These are phyloP conservation scores for Aphis craccivora DNA, from an alignment of 1,140 invertebrate genomes.

Conservation along the genomic window DNA sequence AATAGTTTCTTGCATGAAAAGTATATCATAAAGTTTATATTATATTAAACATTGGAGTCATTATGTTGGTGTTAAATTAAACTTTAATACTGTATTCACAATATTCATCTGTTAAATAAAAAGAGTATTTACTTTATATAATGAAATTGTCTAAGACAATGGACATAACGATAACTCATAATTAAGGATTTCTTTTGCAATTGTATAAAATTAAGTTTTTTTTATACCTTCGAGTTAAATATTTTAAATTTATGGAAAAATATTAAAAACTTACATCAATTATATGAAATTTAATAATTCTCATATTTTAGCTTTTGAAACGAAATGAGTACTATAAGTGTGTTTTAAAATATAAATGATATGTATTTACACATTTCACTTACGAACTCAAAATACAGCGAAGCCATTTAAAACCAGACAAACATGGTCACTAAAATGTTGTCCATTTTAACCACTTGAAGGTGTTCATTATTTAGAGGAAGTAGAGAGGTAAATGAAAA, in stretches of 20 bases:
- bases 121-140: background rate
- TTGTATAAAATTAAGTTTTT: background rate
- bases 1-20: background rate
- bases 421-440: no score
- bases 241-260: background rate
- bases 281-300: background rate
- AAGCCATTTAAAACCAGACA: no score
- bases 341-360: background rate
- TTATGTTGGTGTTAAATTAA: background rate
- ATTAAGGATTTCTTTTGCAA: background rate
- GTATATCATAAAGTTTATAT: background rate
- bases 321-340: background rate
- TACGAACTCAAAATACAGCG: background rate
- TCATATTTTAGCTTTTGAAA: background rate
- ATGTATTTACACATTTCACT: background rate
- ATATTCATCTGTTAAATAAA: background rate
- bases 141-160: background rate
- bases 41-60: background rate
- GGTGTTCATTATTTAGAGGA: no score
- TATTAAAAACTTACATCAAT: background rate
- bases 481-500: no score
- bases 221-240: background rate
- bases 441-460: no score
- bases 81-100: background rate
- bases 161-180: background rate